Evolutionary conservation across 2,888 invertebrate genomes (phyloP).

Genomic region (Hedychridium roseum): DNA sequence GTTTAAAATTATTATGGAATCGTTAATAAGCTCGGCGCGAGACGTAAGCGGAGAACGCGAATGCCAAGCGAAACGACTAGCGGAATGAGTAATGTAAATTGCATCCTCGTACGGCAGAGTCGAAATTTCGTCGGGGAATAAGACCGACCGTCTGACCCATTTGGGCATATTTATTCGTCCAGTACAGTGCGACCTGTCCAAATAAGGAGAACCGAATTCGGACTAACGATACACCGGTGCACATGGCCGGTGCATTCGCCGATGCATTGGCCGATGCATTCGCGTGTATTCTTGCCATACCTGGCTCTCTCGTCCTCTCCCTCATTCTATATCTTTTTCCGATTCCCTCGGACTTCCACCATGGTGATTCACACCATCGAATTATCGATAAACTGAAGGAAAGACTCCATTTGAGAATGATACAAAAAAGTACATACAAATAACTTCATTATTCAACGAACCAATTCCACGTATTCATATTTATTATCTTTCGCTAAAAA

Average conservation of each 20-base stretch:
- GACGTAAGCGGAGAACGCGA: slow-evolving; percentile 4
- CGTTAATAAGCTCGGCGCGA: no score
- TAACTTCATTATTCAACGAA: no score
- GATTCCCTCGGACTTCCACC: not conserved
- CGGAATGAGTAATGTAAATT: no score
- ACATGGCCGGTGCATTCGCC: slow-evolving; percentile 2
- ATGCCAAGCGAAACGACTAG: no score
- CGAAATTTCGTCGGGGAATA: slow-evolving; percentile 2
- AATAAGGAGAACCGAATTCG: slow-evolving; percentile 29
- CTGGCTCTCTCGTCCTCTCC: slow-evolving; percentile 4
- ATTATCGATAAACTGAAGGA: no score
- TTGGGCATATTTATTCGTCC: slow-evolving; percentile 36
- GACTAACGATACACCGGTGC: slow-evolving; percentile 15
- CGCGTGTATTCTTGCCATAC: slow-evolving; percentile 5
- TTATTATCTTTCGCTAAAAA: no score
- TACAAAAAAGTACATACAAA: no score
- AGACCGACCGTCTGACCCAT: slow-evolving; percentile 36
- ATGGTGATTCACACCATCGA: slow-evolving; percentile 3
- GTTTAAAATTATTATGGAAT: no score
- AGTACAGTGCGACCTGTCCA: slow-evolving; percentile 34
- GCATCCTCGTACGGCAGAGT: no score
- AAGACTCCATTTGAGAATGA: no score
- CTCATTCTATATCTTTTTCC: not conserved
- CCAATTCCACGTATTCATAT: no score
- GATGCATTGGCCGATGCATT: not conserved